Percentiles rank a stretch among this genome's conserved stretches.
Evolutionary conservation across 1,140 invertebrate species (phyloP).

Genomic region (Magallana gigas): DNA sequence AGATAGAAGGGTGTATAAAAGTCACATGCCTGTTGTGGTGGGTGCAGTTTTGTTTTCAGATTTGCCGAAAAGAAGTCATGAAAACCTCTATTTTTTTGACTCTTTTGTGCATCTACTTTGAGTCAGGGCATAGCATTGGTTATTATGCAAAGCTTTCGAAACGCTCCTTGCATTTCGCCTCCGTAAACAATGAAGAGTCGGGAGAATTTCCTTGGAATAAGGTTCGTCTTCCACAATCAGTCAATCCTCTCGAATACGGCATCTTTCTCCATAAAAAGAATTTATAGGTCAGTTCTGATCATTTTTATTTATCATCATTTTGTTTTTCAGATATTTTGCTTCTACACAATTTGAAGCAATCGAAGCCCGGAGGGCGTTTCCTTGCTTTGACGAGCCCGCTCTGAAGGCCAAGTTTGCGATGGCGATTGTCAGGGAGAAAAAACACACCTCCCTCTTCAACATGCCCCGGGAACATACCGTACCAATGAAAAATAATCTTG

Average conservation of each 20-base stretch:
- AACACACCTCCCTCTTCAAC: slow-evolving; percentile 89
- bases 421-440: slow-evolving; percentile 84
- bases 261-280: slow-evolving; percentile 87
- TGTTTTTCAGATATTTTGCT: slow-evolving; percentile 65
- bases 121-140: too few species aligned
- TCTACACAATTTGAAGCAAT: slow-evolving; percentile 74
- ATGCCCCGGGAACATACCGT: slow-evolving; percentile 82
- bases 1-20: too few species aligned
- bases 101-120: slow-evolving; percentile 79
- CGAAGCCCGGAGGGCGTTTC: slow-evolving; percentile 86
- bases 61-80: too few species aligned
- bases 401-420: slow-evolving; percentile 93
- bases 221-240: slow-evolving; percentile 87
- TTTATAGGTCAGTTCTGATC: background rate
- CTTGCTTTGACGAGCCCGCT: slow-evolving; percentile 96
- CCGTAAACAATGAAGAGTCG: slow-evolving; percentile 67
- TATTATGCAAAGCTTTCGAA: too few species aligned
- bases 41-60: too few species aligned
- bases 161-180: background rate
- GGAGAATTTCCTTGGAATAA: slow-evolving; percentile 94
- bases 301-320: background rate
- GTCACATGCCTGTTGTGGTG: too few species aligned
- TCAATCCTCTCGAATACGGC: slow-evolving; percentile 91
- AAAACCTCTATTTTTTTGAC: too few species aligned
- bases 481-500: slow-evolving; percentile 80